Conservation (phyloP, 1,140 invertebrate genomes). For the Ceratoteleas bidentatus region DNA sequence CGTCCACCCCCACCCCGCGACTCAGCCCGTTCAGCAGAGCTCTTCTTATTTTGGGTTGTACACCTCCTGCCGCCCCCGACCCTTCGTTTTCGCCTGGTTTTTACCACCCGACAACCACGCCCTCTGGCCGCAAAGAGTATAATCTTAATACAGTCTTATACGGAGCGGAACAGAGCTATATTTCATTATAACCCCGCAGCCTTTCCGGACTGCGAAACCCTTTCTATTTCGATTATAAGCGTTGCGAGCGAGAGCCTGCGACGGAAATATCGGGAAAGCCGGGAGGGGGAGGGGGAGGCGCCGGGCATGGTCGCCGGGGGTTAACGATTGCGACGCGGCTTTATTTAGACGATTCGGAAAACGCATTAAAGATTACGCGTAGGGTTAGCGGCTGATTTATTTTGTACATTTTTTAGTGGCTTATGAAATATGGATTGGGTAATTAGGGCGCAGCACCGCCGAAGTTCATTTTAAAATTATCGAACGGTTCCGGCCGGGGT, state of each 20-base stretch:
- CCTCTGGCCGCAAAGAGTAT: conserved; percentile 71
- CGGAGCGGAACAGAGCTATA: conserved; percentile 80
- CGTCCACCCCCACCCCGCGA: conserved; percentile 42
- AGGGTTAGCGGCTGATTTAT: conserved; percentile 14
- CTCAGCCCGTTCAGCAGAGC: conserved; percentile 43
- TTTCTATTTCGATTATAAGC: conserved; percentile 75
- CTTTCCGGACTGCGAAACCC: conserved; percentile 76
- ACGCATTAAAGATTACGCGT: conserved; percentile 13
- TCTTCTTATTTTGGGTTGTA: conserved; percentile 63
- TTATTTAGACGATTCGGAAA: conserved; percentile 37
- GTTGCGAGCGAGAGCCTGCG: conserved; percentile 34
- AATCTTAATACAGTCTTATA: conserved; percentile 82
- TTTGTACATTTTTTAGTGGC: conserved; percentile 22
- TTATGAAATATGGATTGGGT: conserved; percentile 31
- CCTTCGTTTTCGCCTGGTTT: conserved; percentile 24
- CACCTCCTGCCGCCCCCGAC: conserved; percentile 15
- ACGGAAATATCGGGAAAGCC: conserved; percentile 57
- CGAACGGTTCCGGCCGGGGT: too few relatives aligned
- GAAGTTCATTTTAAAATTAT: too few relatives aligned
- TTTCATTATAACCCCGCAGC: conserved; percentile 81
- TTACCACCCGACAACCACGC: conserved; percentile 50
- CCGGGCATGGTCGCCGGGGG: conserved; percentile 16
- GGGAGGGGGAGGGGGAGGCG: conserved; percentile 21
- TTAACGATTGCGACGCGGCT: conserved; percentile 32
- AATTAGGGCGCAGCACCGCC: conserved; percentile 1